Evolutionary conservation across 2,888 invertebrate genomes (phyloP).

Genomic region (Sipha maydis): DNA sequence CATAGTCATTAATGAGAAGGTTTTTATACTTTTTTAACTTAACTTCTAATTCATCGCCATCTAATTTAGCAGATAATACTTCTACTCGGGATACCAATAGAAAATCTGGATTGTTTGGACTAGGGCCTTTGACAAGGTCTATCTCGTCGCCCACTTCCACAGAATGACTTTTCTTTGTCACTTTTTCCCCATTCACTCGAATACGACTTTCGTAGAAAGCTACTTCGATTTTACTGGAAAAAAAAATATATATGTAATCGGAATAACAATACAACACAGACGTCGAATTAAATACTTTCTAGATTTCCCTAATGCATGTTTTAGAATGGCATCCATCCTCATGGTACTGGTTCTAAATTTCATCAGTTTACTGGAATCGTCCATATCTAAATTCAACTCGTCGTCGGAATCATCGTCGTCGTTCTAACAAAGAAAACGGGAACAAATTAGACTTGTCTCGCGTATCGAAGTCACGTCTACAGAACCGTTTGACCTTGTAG

Average conservation of each 20-base stretch:
- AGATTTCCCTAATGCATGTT: constrained; percentile 76
- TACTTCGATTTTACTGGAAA: constrained; percentile 79
- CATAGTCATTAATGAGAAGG: constrained; percentile 79
- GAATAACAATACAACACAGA: constrained; percentile 13
- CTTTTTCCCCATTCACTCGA: constrained; percentile 80
- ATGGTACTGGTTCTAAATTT: constrained; percentile 75
- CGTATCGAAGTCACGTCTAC: not conserved
- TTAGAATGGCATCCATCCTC: constrained; percentile 77
- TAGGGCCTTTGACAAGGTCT: constrained; percentile 78
- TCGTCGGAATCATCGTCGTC: constrained; percentile 68
- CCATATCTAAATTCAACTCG: constrained; percentile 70
- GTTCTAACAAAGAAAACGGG: not conserved
- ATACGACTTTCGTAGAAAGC: constrained; percentile 84
- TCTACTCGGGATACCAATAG: constrained; percentile 77
- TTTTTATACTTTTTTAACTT: constrained; percentile 77
- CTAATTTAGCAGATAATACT: constrained; percentile 72
- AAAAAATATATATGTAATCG: not conserved
- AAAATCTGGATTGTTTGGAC: constrained; percentile 76
- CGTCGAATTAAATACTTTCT: constrained; percentile 72
- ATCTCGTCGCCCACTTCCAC: constrained; percentile 79
- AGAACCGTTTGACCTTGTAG: not conserved
- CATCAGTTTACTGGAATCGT: constrained; percentile 75
- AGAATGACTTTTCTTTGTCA: constrained; percentile 78
- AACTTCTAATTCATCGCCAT: constrained; percentile 71
- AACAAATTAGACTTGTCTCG: not conserved